These are phyloP conservation scores for Erpobdella octoculata DNA, from an alignment of 2,888 invertebrate genomes.

Conservation along the genomic window DNA sequence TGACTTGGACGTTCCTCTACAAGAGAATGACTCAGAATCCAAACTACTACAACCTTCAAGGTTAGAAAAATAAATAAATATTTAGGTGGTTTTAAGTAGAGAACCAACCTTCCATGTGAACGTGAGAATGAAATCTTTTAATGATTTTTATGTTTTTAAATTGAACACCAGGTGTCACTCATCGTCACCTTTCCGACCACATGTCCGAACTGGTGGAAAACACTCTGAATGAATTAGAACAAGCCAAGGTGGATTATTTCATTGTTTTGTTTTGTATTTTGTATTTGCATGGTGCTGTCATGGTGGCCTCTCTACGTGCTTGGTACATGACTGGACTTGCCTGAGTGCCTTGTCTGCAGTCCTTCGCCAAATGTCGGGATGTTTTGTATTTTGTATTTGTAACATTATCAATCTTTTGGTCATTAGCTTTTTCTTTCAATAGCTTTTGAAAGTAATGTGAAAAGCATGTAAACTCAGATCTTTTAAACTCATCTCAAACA, in stretches of 20 bases:
- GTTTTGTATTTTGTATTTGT: no score
- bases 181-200: slow-evolving; percentile 93
- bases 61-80: slow-evolving; percentile 42
- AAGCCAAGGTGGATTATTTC: slow-evolving; percentile 63
- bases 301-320: no score
- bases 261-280: neutral
- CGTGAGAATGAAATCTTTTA: neutral
- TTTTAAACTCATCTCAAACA: no score
- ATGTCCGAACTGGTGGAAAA: slow-evolving; percentile 93
- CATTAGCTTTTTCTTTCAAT: no score
- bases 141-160: neutral
- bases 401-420: no score
- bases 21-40: slow-evolving; percentile 94
- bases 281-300: neutral
- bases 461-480: no score
- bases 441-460: no score
- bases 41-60: slow-evolving; percentile 93
- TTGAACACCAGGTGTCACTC: slow-evolving; percentile 70
- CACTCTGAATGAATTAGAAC: slow-evolving; percentile 84
- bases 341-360: no score
- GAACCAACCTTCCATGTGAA: no score
- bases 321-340: no score
- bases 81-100: no score
- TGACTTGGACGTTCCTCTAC: slow-evolving; percentile 98
- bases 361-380: no score